phyloP scores from a whole-genome alignment of 1,140 invertebrate species.

The Drosophila simulans region DNA sequence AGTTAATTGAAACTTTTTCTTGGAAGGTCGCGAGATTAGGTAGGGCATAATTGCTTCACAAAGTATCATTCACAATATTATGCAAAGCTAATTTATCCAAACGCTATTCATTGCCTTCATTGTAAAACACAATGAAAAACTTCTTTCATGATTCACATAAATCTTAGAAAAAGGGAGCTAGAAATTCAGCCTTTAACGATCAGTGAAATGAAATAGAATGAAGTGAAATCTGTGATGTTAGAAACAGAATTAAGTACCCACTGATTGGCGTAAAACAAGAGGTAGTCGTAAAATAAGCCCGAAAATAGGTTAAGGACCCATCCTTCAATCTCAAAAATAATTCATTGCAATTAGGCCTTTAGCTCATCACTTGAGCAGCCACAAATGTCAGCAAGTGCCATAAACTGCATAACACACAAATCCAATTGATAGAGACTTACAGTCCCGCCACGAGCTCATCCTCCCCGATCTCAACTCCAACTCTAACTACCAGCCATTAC shows the following conservation, averaged over 20 bases:
- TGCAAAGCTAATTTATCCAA: background rate
- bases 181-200: conserved; percentile 64
- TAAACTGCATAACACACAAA: conserved; percentile 51
- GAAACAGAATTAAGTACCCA: conserved; percentile 42
- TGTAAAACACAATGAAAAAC: conserved; percentile 10
- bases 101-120: background rate
- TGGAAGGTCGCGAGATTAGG: conserved; percentile 8
- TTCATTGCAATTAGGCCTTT: conserved; percentile 39
- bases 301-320: background rate
- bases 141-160: conserved; percentile 11
- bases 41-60: background rate
- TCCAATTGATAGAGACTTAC: conserved; percentile 15
- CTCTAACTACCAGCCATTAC: conserved; percentile 31
- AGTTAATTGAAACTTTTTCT: conserved; percentile 12
- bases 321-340: conserved; percentile 1
- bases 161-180: background rate
- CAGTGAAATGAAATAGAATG: conserved; percentile 51
- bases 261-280: conserved; percentile 56
- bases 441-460: background rate
- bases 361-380: conserved; percentile 25
- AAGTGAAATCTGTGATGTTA: background rate
- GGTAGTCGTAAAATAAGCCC: conserved; percentile 51
- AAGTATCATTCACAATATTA: background rate
- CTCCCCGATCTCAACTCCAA: background rate
- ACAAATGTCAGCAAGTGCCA: conserved; percentile 36